A percentile compares a stretch with the other conserved stretches of the same genome.
Conservation (phyloP, 2,113 vertebrate species). For the Misgurnus anguillicaudatus region DNA sequence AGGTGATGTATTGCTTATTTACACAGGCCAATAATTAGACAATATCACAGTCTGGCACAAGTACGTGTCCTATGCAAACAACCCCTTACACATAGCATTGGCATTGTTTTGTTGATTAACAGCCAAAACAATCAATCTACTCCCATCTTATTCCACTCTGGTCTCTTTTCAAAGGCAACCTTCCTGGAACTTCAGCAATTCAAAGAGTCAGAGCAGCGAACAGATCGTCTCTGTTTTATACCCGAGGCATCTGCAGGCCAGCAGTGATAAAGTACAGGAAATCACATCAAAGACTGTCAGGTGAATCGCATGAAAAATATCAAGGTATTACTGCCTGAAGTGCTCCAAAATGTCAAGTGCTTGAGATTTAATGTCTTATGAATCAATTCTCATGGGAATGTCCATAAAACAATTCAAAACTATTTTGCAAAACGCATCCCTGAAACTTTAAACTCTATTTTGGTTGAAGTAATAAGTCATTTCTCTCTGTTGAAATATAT, state of each 20-base stretch:
- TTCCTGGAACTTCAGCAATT: conserved; percentile 29
- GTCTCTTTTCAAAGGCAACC: conserved; percentile 36
- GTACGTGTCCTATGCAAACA: neutral
- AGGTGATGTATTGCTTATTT: too few species aligned
- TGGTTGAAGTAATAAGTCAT: neutral
- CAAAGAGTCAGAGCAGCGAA: conserved; percentile 29
- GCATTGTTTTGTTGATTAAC: conserved; percentile 4
- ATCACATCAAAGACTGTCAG: conserved; percentile 31
- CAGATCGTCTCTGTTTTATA: conserved; percentile 11
- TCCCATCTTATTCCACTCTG: conserved; percentile 8
- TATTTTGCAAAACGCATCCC: neutral
- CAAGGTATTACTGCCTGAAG: neutral
- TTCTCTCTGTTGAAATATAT: conserved; percentile 1
- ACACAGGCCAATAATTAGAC: too few species aligned
- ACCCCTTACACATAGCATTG: neutral
- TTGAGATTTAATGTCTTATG: neutral
- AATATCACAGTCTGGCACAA: neutral
- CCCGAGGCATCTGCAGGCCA: conserved; percentile 1
- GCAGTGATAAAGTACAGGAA: conserved; percentile 27
- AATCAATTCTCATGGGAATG: neutral
- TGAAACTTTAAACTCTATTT: neutral
- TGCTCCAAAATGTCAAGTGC: neutral
- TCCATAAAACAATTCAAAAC: neutral
- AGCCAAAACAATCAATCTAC: conserved; percentile 36
- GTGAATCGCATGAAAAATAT: neutral